phyloP scores from a whole-genome alignment of 2,888 invertebrate genomes.

The Rhagophthalmus giganteus region DNA sequence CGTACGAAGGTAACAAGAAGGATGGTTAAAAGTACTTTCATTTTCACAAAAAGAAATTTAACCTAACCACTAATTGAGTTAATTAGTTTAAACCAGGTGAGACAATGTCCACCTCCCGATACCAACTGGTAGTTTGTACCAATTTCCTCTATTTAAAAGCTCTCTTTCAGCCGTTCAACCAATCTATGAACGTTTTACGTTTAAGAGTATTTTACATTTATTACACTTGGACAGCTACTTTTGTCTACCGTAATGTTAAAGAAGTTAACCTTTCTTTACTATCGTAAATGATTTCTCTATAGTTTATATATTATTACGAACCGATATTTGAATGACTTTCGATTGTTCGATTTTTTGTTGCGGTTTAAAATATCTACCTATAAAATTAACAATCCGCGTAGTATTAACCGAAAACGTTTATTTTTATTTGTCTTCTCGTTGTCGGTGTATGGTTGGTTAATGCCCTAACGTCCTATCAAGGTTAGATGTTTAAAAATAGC shows the following conservation, averaged over 20 bases:
- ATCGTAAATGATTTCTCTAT: slow-evolving; percentile 21
- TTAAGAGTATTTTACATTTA: slow-evolving; percentile 26
- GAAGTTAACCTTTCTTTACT: slow-evolving; percentile 30
- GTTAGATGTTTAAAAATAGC: slow-evolving; percentile 16
- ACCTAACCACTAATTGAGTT: slow-evolving; percentile 28
- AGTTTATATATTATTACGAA: slow-evolving; percentile 6
- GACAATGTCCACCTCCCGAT: slow-evolving; percentile 43
- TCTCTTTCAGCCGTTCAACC: slow-evolving; percentile 36
- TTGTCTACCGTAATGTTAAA: slow-evolving; percentile 25
- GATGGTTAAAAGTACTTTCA: slow-evolving; percentile 23
- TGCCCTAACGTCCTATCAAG: slow-evolving; percentile 21
- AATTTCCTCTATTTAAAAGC: slow-evolving; percentile 49
- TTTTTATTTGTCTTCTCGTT: too few relatives aligned
- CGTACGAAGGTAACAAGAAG: slow-evolving; percentile 23
- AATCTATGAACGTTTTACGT: slow-evolving; percentile 27
- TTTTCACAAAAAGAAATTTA: slow-evolving; percentile 24
- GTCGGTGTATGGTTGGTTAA: slow-evolving; percentile 3
- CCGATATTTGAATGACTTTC: neutral
- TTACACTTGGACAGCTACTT: slow-evolving; percentile 27
- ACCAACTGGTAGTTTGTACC: slow-evolving; percentile 44
- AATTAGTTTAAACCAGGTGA: slow-evolving; percentile 36
- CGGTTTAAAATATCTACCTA: too few relatives aligned
- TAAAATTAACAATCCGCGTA: too few relatives aligned
- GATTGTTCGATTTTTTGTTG: too few relatives aligned
- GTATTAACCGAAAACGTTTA: too few relatives aligned